Percentiles rank a stretch among this genome's conserved stretches.
Evolutionary conservation across 2,888 invertebrate genomes (phyloP).

Genomic region (Lasioglossum villosulum): DNA sequence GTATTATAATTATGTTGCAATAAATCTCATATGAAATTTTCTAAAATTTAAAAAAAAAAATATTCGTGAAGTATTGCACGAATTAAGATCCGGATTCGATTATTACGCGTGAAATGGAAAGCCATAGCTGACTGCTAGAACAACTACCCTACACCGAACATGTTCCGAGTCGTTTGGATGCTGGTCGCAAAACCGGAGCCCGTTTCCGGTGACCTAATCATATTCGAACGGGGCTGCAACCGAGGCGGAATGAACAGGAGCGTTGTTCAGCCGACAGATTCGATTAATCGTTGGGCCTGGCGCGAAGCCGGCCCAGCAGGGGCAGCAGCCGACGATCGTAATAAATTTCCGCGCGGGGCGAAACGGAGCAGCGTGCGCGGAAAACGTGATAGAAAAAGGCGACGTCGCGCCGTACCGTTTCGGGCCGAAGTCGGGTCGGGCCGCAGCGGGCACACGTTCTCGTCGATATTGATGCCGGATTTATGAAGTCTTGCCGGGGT

Average conservation of each 20-base stretch:
- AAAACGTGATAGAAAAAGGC: conserved; percentile 55
- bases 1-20: too few species aligned
- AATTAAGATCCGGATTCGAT: not conserved
- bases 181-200: too few species aligned
- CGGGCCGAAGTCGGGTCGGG: not conserved
- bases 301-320: not conserved
- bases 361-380: conserved; percentile 43
- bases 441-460: conserved; percentile 57
- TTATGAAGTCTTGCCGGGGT: conserved; percentile 75
- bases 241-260: not conserved
- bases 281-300: conserved; percentile 44
- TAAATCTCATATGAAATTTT: too few species aligned
- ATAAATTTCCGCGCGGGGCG: conserved; percentile 42
- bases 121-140: too few species aligned
- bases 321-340: conserved; percentile 15
- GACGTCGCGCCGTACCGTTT: conserved; percentile 27
- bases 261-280: conserved; percentile 29
- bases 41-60: too few species aligned
- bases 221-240: not conserved
- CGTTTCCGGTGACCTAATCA: not conserved
- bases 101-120: not conserved
- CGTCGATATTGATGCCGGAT: conserved; percentile 76
- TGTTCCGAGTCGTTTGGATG: not conserved
- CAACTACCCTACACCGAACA: not conserved
- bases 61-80: not conserved